Base-by-base conservation (phyloP, 2,888 invertebrate species). In the Thecophora atra region DNA sequence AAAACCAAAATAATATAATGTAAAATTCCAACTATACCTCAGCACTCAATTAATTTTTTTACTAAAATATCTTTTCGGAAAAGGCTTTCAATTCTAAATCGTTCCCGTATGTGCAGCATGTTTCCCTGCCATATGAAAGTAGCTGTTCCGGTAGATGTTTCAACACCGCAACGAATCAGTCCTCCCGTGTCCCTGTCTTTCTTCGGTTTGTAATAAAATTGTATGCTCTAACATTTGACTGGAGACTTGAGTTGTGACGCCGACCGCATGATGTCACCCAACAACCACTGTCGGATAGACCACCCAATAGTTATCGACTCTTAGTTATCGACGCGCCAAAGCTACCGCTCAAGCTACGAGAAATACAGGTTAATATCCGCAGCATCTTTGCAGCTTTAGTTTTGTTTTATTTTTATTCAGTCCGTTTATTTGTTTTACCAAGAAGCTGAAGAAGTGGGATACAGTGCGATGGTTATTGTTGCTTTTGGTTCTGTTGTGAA, bases 331-430 rank as follows among this genome's bases (percentile, higher is more conserved):
- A 56, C 15, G 56, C 56, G 3, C 56, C 37, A 37, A 37, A 37
- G 0, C 37, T 11, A 6, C 11, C 11, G 7, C 37, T 11, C 37
- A 7, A 37, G 7, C 30, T 2, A 2, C n/a, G 7, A 37, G 19
- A 51, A 7, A n/a, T 58, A 54, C 67, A 42, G 54, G 24, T 68
- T 68, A 68, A 68, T 68, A 68, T 68, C 56, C 56, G 42, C 21
- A 30, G 28, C 54, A 66, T 54, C 21, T 52, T 52, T 54, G 54
- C 30, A 19, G 54, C 66, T 52, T 54, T 66, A 52, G 52, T 51
- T 37, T 30, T 5, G 54, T 70, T 37, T 37, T 15, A 64, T 44
- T 47, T 44, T 21, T 21, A 17, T 15, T 47, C 13, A 17, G 56
- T 56, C 30, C 13, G 51, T 24, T 70, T 21, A 15, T 21, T 56